Evolutionary conservation across 2,888 invertebrate genomes (phyloP), one percentile per base, ranked within the genome.

Genomic region (Drosophila atripex): DNA sequence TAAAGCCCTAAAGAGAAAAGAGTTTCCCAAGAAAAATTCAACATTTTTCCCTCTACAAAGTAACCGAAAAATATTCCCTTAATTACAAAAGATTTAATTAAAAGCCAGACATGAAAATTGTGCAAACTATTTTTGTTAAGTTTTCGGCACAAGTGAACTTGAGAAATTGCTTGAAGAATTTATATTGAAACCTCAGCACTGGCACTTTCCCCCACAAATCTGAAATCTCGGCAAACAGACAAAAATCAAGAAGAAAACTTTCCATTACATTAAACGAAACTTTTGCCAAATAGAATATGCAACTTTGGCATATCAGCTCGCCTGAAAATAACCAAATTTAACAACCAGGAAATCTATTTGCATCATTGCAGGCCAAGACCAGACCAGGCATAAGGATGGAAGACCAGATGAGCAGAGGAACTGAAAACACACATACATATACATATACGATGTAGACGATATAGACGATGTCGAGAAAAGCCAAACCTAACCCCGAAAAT

Each of bases 321-420:
- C 14, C 49, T 2, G 30, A 59, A 70, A 35, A 74, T 41, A 73
- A 57, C 30, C 49, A 69, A 69, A 76, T 74, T 64, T 66, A 79
- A 79, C 65, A 58, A 65, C 52, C 70, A 64, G 69, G 59, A 66
- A 55, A 63, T 64, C 64, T 77, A 72, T 80, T 75, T 77, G 69
- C 71, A 66, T 73, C 72, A 63, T 80, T 82, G 63, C 80, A 82
- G 80, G 61, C 66, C 56, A 57, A 53, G 47, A 49, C 59, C 47
- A 49, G 14, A 61, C 59, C 47, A 49, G 14, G 59, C 57, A 21
- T 53, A 39, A 16, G 23, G 41, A 63, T 50, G 53, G 41, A 53
- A 59, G 57, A 4, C 55, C 60, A 47, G 32, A 49, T 21, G 35
- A 46, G 30, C 25, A 50, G n/a, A 30, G 64, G 43, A 18, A 58